Evolutionary conservation across 1,140 invertebrate species (phyloP), one percentile per base, ranked within the genome.

Genomic region (Drosophila virilis): DNA sequence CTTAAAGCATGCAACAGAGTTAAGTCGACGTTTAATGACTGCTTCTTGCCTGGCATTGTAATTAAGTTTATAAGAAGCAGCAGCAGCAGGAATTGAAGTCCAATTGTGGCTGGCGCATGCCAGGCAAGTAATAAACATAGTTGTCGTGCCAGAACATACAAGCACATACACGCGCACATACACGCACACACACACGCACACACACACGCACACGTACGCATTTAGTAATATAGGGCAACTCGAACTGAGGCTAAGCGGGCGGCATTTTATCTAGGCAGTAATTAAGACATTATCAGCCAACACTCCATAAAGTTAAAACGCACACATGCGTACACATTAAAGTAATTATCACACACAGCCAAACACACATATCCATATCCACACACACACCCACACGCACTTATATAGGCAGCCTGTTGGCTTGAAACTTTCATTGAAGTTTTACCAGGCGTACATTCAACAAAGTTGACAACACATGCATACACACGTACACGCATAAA

Each of bases 211-310:
- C 33, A 45, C 61, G 15, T 22, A 76, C 62, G 32, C 51, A 40
- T 61, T 40, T 28, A 42, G 12, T 17, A 46, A 70, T 48, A 43
- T 60, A 22, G 64, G 13, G 64, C 64, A 68, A 60, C 15, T 54
- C 48, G 66, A 73, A 54, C 64, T 45, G 35, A 37, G 65, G 84
- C 72, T 83, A 82, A 82, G 68, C 77, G 82, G 83, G 81, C 78
- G 77, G 84, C 83, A 86, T 86, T 86, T 86, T 86, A 86, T 86
- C 83, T 89, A 88, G 84, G 83, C 83, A 77, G 83, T 86, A 86
- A 86, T 86, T 88, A 86, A 86, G 83, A 89, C 83, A 86, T 86
- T 86, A 86, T 86, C 83, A 86, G 79, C 84, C 83, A 86, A 86
- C 83, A 86, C 83, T 86, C 83, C 83, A 86, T 86, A 86, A 86